Conservation (phyloP, 2,113 vertebrate genomes). For the Aegithalos caudatus region DNA sequence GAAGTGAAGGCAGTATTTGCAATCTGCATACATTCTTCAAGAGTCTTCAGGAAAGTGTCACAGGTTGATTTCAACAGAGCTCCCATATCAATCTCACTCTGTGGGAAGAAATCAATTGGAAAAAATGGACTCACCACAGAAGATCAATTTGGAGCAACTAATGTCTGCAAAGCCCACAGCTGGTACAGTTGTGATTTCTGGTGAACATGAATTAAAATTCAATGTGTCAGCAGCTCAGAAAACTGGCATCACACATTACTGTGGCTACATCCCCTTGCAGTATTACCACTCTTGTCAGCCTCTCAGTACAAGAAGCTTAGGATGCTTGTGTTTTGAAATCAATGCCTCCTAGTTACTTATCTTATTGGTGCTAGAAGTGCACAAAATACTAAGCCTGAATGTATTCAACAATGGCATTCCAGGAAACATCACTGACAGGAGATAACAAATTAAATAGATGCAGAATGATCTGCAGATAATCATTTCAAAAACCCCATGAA, state of each 20-base stretch:
- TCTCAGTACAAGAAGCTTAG: neutral
- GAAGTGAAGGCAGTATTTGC: constrained; percentile 87
- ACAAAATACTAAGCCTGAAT: neutral
- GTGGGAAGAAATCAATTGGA: constrained; percentile 14
- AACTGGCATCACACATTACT: neutral
- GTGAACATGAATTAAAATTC: neutral
- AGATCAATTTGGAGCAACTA: neutral
- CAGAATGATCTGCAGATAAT: neutral
- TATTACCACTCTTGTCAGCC: neutral
- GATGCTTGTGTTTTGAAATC: neutral
- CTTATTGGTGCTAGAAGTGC: neutral
- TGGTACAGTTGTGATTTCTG: neutral
- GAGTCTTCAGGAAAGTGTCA: constrained; percentile 92
- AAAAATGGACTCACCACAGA: neutral
- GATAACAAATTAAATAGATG: neutral
- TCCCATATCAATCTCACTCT: constrained; percentile 84
- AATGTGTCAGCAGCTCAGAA: neutral
- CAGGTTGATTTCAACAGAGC: constrained; percentile 92
- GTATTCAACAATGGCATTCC: neutral
- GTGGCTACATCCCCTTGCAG: neutral
- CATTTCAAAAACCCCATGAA: neutral
- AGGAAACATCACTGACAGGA: neutral
- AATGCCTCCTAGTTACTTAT: neutral
- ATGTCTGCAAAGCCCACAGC: neutral
- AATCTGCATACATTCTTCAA: constrained; percentile 98